Base-by-base conservation (phyloP, 2,888 invertebrate genomes). In the Falcaria lacertinaria region DNA sequence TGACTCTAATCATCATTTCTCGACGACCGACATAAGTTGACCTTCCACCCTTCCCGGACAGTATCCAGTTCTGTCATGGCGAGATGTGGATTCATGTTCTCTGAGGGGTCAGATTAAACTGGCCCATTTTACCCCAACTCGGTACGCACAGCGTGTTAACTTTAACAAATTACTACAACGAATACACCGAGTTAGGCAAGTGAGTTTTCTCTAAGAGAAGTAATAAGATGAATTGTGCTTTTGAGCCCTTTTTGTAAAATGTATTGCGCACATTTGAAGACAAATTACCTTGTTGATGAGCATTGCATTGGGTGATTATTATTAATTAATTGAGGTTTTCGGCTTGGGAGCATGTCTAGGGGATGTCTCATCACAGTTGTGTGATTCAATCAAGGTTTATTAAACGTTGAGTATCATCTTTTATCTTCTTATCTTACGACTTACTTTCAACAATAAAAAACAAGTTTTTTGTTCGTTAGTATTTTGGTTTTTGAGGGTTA, bases 161-260 rank as follows among this genome's bases (percentile, higher is more conserved):
- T 84, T 82, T 82, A 82, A 87, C 85, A 86, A 86, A 87, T 87
- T 82, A 76, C 81, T 64, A 57, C 67, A 60, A 68, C 75, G 76
- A 82, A 80, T 76, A 75, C 67, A 63, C 68, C 65, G 77, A 81
- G 74, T 73, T 74, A 78, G 74, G 72, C 73, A 70, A 72, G 70
- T 74, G 72, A 65, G 60, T 65, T 64, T 66, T 37, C 22, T 37
- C 37, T 65, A 60, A 57, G 55, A 54, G 60, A 68, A 68, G 69
- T 70, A 74, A 62, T 53, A 72, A 84, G 85, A 86, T 83, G 73
- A 69, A 84, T 85, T 59, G 80, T 70, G 69, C 58, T 66, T 74
- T 72, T 71, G 74, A 77, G 80, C 82, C 79, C 71, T 74, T 63
- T 74, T 64, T 69, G 63, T 69, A 71, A 80, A 75, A 73, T 70